phyloP scores from a whole-genome alignment of 2,797 vertebrate species.

The Pagetopsis macropterus region DNA sequence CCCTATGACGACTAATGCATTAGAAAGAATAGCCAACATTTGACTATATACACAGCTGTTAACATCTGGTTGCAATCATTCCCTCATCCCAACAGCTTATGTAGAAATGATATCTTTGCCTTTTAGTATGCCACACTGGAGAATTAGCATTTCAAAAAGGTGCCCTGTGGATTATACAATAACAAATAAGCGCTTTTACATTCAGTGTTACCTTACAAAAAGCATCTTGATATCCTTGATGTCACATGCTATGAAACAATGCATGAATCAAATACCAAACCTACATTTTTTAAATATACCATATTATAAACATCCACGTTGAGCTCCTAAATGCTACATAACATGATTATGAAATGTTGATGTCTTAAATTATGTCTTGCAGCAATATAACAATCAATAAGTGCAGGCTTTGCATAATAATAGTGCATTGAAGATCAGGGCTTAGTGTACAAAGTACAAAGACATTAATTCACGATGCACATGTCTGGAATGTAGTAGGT shows the following conservation, averaged over 20 bases:
- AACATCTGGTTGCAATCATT: not conserved
- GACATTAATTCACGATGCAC: not conserved
- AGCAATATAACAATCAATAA: not conserved
- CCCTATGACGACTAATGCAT: slow-evolving; percentile 11
- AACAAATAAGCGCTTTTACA: not conserved
- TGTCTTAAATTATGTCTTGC: too few relatives aligned
- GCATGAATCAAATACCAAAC: not conserved
- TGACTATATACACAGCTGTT: not conserved
- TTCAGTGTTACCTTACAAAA: not conserved
- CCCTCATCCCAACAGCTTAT: not conserved
- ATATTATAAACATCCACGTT: not conserved
- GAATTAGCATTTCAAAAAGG: slow-evolving; percentile 9
- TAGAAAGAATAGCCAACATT: not conserved
- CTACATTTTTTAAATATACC: not conserved
- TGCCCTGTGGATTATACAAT: not conserved
- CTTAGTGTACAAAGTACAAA: too few relatives aligned
- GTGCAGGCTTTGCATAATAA: not conserved
- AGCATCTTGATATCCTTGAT: not conserved
- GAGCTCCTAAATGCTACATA: too few relatives aligned
- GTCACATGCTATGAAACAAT: not conserved
- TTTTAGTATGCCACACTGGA: not conserved
- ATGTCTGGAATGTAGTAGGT: not conserved
- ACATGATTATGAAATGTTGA: too few relatives aligned
- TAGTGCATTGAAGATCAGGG: not conserved
- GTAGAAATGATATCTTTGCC: not conserved